phyloP scores from a whole-genome alignment of 2,113 vertebrate species.

The Syngnathus scovelli region DNA sequence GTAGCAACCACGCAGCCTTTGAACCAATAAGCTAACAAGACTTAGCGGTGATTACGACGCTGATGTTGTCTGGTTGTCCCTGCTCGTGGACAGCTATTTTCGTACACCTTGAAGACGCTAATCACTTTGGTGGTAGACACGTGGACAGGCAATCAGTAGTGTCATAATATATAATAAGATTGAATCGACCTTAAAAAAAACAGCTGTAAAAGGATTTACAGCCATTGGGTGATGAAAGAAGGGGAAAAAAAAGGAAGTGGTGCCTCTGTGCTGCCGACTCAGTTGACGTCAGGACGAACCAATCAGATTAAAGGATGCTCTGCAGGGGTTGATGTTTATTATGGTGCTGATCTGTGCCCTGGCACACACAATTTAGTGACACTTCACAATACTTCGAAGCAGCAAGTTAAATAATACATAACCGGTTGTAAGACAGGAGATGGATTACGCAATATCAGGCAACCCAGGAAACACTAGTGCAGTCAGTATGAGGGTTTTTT shows the following conservation, averaged over 20 bases:
- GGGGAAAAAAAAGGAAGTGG: neutral
- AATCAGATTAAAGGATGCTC: constrained; percentile 43
- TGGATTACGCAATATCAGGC: neutral
- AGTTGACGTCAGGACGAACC: constrained; percentile 18
- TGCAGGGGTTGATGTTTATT: constrained; percentile 25
- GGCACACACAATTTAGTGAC: neutral
- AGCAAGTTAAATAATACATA: neutral
- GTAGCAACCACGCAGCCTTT: constrained; percentile 10
- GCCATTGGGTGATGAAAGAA: neutral
- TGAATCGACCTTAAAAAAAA: no score
- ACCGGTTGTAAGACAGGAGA: neutral
- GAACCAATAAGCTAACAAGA: constrained; percentile 38
- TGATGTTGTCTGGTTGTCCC: constrained; percentile 19
- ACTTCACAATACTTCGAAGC: neutral
- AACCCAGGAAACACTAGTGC: constrained; percentile 14
- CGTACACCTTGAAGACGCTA: constrained; percentile 33
- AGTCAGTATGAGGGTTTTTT: neutral
- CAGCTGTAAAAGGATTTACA: neutral
- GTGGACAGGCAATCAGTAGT: neutral
- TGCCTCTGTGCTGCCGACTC: constrained; percentile 9
- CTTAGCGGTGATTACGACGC: constrained; percentile 45
- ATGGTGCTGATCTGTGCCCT: constrained; percentile 21
- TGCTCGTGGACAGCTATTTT: constrained; percentile 46
- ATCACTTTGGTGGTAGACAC: constrained; percentile 22
- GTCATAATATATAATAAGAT: neutral